Conservation (phyloP, 2,888 invertebrate species). For the Horisme vitalbata region DNA sequence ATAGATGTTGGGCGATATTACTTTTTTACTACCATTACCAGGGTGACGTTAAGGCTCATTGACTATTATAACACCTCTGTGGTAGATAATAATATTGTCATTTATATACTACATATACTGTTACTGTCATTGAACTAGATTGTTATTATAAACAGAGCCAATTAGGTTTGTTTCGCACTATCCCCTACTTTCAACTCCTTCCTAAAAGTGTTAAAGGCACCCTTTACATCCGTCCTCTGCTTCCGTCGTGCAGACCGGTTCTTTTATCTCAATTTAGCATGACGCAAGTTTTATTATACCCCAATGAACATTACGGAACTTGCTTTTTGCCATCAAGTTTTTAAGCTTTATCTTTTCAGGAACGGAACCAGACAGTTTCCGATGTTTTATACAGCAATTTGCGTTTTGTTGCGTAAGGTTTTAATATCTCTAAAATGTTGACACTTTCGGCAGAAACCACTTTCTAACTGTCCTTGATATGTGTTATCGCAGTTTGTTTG, state of each 20-base stretch:
- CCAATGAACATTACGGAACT: slow-evolving; percentile 42
- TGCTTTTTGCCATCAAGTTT: slow-evolving; percentile 42
- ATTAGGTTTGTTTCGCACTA: no score
- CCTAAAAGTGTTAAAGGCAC: no score
- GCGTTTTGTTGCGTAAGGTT: slow-evolving; percentile 23
- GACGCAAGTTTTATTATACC: slow-evolving; percentile 45
- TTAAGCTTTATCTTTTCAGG: slow-evolving; percentile 43
- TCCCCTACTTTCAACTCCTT: no score
- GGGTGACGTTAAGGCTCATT: no score
- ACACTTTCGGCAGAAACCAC: slow-evolving; percentile 23
- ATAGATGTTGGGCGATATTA: no score
- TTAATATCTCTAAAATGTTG: slow-evolving; percentile 25
- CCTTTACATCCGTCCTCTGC: slow-evolving; percentile 5
- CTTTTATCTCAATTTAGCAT: slow-evolving; percentile 7
- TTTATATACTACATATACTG: no score
- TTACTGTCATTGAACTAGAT: no score
- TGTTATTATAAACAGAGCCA: no score
- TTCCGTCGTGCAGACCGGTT: slow-evolving; percentile 12
- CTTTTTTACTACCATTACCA: no score
- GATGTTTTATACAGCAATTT: slow-evolving; percentile 29
- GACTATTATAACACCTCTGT: no score
- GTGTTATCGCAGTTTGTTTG: no score
- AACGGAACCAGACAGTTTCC: slow-evolving; percentile 40
- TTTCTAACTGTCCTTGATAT: slow-evolving; percentile 6
- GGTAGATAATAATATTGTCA: no score